Evolutionary conservation across 2,888 invertebrate genomes (phyloP).

Genomic region (Cephus spinipes): DNA sequence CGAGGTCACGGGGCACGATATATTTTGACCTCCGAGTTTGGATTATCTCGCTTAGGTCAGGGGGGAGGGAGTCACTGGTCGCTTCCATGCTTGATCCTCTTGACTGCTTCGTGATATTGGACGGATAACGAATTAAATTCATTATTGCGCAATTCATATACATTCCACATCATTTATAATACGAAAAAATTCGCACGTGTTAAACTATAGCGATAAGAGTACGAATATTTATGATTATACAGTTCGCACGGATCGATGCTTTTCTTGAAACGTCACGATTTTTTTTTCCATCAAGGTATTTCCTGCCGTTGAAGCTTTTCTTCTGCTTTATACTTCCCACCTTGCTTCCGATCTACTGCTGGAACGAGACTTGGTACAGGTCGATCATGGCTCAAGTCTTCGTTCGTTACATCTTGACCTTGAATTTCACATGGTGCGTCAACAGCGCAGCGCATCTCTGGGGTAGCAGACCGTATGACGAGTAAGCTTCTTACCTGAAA

Average conservation of each 20-base stretch:
- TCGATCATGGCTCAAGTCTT: constrained; percentile 68
- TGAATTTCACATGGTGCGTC: constrained; percentile 73
- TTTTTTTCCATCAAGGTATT: constrained; percentile 59
- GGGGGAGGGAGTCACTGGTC: background rate
- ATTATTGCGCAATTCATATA: background rate
- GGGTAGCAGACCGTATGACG: constrained; percentile 56
- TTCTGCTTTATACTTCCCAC: constrained; percentile 72
- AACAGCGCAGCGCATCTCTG: constrained; percentile 72
- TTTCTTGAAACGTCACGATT: background rate
- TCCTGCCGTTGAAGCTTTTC: constrained; percentile 68
- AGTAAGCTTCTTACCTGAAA: constrained; percentile 40
- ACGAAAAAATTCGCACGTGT: background rate
- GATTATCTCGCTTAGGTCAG: background rate
- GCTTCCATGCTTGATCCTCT: background rate
- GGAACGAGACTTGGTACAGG: constrained; percentile 69
- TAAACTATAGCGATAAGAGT: background rate
- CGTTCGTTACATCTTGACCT: constrained; percentile 67
- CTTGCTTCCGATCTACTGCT: constrained; percentile 69
- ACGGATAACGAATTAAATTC: background rate
- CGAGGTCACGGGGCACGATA: background rate
- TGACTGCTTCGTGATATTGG: background rate
- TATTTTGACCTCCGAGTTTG: background rate
- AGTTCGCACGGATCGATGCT: no score
- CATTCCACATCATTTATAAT: background rate
- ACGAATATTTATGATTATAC: background rate